These are phyloP conservation scores for Eulemur rubriventer DNA, from an alignment of 2,797 vertebrate species.

Conservation along the genomic window DNA sequence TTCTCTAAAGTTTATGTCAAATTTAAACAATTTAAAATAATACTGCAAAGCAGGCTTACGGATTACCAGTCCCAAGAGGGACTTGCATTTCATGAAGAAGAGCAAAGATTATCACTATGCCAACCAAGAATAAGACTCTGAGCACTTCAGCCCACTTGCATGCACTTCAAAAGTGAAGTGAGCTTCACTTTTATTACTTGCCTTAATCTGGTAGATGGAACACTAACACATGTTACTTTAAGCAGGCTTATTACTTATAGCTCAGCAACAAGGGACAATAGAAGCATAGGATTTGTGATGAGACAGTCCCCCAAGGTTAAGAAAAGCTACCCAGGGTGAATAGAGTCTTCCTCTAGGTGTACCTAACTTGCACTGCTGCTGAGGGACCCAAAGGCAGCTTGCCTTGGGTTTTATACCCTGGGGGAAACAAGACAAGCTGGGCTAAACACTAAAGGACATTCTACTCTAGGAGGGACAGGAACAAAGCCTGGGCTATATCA, in stretches of 20 bases:
- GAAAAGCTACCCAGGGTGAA: not conserved
- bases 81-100: rapidly evolving
- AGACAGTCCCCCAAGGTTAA: not conserved
- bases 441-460: not conserved
- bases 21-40: not conserved
- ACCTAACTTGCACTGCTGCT: no score
- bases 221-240: not conserved
- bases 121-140: no score
- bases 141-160: not conserved
- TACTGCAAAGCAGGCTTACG: not conserved
- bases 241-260: not conserved
- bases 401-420: not conserved
- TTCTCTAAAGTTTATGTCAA: not conserved
- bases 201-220: not conserved
- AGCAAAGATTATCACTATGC: not conserved
- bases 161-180: no score
- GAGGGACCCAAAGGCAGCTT: not conserved
- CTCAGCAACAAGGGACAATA: not conserved
- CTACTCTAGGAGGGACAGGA: not conserved
- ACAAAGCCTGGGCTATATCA: not conserved
- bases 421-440: no score
- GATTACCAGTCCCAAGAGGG: rapidly evolving
- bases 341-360: not conserved
- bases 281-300: no score
- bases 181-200: not conserved